Evolutionary conservation across 2,113 vertebrate species (phyloP), one percentile per base, ranked within the genome.

Genomic region (Polyodon spathula): DNA sequence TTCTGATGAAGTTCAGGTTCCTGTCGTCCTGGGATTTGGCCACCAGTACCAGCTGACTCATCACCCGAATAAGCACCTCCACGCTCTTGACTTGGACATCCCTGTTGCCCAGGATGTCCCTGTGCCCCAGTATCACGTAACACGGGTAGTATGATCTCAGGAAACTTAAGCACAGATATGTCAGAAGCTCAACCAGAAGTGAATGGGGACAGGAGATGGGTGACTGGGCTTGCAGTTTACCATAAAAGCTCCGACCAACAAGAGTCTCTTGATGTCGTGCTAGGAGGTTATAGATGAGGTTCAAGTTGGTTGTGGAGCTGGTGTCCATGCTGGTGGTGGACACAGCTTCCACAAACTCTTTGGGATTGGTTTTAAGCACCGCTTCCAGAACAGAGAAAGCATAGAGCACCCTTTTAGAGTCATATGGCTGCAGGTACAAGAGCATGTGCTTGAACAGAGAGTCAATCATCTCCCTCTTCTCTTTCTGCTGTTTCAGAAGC

Each of bases 61-160:
- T 77, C 16, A 98, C 69, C 5, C 88, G 75, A 2, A 92, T 92
- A 53, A 98, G 76, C 8, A 98, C 94, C 68, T 92, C 89, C 38
- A 94, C 93, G 0, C 96, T 95, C 68, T 95, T 95, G 58, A 98
- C 93, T 81, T 97, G 95, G 16, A 97, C 95, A 0, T 97, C 95
- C 6, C 90, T 78, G 86, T 97, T 97, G 50, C 85, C 93, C 10
- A 95, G 88, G 4, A 93, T 53, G 67, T 95, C 93, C 6, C 79
- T 81, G 63, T 90, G 89, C 6, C 76, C 78, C 43, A 94, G 76
- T 55, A 69, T 85, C 27, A 92, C 68, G 73, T 92, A 89, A 66
- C 91, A 86, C 0, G 95, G 95, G 73, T 95, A 97, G 68, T 96
- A 90, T 7, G 93, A 94, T 40, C 95, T 89, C 63, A 98, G 79